These are phyloP conservation scores for Listrodromus nycthemerus DNA, from an alignment of 2,888 invertebrate genomes.

Conservation along the genomic window DNA sequence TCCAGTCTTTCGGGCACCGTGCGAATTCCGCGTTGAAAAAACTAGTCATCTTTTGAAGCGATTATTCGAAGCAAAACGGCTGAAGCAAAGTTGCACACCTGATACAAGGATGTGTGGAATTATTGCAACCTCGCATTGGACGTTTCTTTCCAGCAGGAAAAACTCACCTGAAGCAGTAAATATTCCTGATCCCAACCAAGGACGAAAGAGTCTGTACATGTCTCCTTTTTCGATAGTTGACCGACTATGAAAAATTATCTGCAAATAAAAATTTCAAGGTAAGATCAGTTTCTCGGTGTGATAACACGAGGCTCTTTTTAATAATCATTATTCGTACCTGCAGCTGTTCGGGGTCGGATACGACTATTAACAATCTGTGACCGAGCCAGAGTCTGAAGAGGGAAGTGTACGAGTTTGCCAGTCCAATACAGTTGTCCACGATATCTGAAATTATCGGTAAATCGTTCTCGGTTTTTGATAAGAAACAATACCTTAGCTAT, in stretches of 20 bases:
- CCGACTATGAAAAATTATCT: neutral
- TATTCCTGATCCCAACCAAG: neutral
- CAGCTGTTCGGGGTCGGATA: neutral
- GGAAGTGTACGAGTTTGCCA: neutral
- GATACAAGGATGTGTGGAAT: no score
- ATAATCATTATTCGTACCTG: neutral
- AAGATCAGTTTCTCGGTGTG: no score
- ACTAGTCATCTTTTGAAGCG: no score
- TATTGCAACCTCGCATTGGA: conserved; percentile 14
- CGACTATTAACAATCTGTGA: neutral
- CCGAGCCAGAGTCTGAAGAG: neutral
- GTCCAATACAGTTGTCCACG: neutral
- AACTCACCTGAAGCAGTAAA: neutral
- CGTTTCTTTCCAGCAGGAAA: conserved; percentile 66
- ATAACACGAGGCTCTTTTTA: no score
- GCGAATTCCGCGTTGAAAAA: no score
- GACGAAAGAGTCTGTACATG: neutral
- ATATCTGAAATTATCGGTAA: neutral
- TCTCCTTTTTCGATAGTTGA: neutral
- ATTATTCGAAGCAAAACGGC: no score
- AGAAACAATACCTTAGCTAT: neutral
- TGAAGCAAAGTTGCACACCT: no score
- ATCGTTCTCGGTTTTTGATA: neutral
- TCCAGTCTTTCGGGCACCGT: no score
- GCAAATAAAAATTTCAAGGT: neutral